phyloP scores from a whole-genome alignment of 2,113 vertebrate genomes.

The Lagenorhynchus albirostris region DNA sequence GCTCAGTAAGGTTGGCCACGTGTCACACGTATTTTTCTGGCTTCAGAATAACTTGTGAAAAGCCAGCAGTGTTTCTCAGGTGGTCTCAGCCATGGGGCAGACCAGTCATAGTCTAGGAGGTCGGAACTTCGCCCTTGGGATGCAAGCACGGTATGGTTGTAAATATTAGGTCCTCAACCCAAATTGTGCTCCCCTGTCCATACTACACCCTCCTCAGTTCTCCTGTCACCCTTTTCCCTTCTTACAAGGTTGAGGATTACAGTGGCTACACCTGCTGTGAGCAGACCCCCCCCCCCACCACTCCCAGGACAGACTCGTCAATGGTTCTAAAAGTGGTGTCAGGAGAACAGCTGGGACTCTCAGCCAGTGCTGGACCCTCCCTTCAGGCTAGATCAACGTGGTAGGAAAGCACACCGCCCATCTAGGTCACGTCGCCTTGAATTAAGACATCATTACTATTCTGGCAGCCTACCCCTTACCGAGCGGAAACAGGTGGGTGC shows the following conservation, averaged over 20 bases:
- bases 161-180: not conserved
- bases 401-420: not conserved
- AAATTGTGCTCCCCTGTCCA: not conserved
- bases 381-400: not conserved
- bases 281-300: not conserved
- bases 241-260: not conserved
- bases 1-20: not conserved
- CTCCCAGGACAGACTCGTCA: not conserved
- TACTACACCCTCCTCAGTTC: not conserved
- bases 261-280: not conserved
- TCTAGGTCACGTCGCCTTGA: not conserved
- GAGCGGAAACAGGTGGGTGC: slow-evolving; percentile 31
- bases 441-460: slow-evolving; percentile 29
- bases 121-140: not conserved
- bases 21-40: not conserved
- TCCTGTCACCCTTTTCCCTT: not conserved
- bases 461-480: not conserved
- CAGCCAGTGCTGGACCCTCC: not conserved
- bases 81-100: not conserved
- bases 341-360: not conserved
- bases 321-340: not conserved
- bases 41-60: not conserved
- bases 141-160: too few species aligned
- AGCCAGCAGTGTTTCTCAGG: not conserved
- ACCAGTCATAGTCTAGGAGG: not conserved